These are phyloP conservation scores for Harpegnathos saltator DNA, from an alignment of 1,140 invertebrate genomes.

Conservation along the genomic window DNA sequence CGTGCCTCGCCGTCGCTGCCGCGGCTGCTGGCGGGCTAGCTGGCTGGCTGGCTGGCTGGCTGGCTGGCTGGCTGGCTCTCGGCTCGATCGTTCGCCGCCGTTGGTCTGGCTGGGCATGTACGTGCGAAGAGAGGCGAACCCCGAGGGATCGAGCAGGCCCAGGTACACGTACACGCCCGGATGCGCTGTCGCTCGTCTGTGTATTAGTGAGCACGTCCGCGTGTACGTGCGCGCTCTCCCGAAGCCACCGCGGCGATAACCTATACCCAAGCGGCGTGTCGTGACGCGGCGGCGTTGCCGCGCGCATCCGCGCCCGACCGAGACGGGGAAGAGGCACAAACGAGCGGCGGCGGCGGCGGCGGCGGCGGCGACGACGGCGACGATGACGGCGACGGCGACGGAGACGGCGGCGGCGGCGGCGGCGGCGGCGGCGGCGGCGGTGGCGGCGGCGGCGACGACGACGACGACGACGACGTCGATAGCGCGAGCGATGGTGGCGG, in stretches of 20 bases:
- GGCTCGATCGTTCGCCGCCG: conserved; percentile 39
- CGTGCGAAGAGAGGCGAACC: conserved; percentile 69
- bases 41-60: conserved; percentile 40
- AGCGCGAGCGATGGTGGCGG: conserved; percentile 8
- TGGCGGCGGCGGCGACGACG: conserved; percentile 15
- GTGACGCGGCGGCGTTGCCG: conserved; percentile 69
- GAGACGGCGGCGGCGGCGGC: background rate
- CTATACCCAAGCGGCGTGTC: conserved; percentile 63
- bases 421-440: background rate
- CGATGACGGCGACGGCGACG: background rate
- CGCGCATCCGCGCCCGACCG: conserved; percentile 57
- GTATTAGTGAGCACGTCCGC: conserved; percentile 20
- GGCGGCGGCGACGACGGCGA: background rate
- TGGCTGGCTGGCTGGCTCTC: conserved; percentile 18
- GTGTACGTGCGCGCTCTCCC: conserved; percentile 50
- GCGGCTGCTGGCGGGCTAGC: conserved; percentile 8
- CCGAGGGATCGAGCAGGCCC: conserved; percentile 72
- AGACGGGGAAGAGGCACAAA: conserved; percentile 39
- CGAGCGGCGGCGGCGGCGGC: background rate
- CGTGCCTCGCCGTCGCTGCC: conserved; percentile 51
- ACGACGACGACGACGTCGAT: background rate
- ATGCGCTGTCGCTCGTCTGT: conserved; percentile 25
- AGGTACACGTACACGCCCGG: conserved; percentile 60
- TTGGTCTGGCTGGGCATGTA: conserved; percentile 52
- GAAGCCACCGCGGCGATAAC: conserved; percentile 75